Percentiles rank a stretch among this genome's conserved stretches.
phyloP scores from a whole-genome alignment of 2,888 invertebrate genomes.

The Noctuana brunneofusca region DNA sequence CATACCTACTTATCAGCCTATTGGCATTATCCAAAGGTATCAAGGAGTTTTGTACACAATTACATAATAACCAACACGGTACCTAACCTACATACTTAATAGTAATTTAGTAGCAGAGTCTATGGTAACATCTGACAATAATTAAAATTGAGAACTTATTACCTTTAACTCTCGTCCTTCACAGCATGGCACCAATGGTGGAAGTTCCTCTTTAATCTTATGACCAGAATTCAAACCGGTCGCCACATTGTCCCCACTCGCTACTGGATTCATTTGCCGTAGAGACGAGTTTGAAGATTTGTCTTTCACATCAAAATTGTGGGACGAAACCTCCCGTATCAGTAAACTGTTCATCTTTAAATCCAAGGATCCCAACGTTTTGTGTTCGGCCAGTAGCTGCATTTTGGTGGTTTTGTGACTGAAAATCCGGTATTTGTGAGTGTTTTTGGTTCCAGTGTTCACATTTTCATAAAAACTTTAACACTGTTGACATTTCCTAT shows the following conservation, averaged over 20 bases:
- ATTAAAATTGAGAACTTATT: not conserved
- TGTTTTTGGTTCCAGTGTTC: conserved; percentile 43
- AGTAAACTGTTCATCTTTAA: conserved; percentile 47
- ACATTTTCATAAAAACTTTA: conserved; percentile 65
- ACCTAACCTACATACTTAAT: too few relatives aligned
- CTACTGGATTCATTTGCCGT: conserved; percentile 66
- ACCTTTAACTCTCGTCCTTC: conserved; percentile 73
- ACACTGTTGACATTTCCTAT: conserved; percentile 62
- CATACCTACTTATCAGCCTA: too few relatives aligned
- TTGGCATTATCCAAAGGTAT: too few relatives aligned
- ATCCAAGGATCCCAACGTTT: conserved; percentile 47
- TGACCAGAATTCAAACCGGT: conserved; percentile 63
- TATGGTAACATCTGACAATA: too few relatives aligned
- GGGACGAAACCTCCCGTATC: conserved; percentile 49
- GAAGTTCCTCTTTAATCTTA: conserved; percentile 67
- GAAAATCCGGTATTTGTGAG: conserved; percentile 43
- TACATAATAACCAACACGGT: too few relatives aligned
- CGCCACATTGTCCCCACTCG: conserved; percentile 73
- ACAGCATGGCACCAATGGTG: conserved; percentile 71
- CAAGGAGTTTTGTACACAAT: too few relatives aligned
- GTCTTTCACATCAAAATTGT: conserved; percentile 65
- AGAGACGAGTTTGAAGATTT: conserved; percentile 65
- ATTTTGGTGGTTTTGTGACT: conserved; percentile 46
- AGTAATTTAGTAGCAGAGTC: too few relatives aligned
- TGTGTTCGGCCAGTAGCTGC: conserved; percentile 68